Evolutionary conservation across 2,888 invertebrate genomes (phyloP).

Genomic region (Creontiades dilutus): DNA sequence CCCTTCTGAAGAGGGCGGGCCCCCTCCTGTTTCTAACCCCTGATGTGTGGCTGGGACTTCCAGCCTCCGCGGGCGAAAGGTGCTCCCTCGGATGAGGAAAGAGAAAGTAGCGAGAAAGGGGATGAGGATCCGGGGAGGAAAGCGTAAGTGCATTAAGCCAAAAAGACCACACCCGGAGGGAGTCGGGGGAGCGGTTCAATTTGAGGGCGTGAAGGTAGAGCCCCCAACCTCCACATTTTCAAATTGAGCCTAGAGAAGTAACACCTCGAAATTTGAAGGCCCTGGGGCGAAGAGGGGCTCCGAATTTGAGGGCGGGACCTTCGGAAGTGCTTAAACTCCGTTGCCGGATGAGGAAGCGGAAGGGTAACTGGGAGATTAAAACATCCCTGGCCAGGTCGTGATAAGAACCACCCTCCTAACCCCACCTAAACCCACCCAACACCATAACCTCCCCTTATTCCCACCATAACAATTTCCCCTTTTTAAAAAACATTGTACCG

Average conservation of each 20-base stretch:
- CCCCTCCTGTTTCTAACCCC: constrained; percentile 60
- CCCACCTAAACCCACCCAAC: not conserved
- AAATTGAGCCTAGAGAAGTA: not conserved
- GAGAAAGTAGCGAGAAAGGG: not conserved
- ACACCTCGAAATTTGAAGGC: too few relatives aligned
- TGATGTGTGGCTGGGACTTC: constrained; percentile 61
- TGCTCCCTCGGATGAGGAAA: not conserved
- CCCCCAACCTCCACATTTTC: too few relatives aligned
- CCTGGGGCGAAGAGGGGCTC: too few relatives aligned
- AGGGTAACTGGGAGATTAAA: constrained; percentile 62
- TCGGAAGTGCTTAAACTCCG: constrained; percentile 33
- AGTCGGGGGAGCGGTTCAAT: not conserved
- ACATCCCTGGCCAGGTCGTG: constrained; percentile 69
- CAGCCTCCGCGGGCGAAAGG: not conserved
- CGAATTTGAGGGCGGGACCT: constrained; percentile 23
- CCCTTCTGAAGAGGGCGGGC: not conserved
- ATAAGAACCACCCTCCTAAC: constrained; percentile 58
- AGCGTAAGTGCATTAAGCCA: constrained; percentile 57
- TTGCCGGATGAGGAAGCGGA: constrained; percentile 19
- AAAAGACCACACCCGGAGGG: constrained; percentile 29
- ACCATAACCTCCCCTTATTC: not conserved
- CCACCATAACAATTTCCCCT: constrained; percentile 10
- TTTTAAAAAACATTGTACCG: constrained; percentile 23
- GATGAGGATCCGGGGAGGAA: not conserved
- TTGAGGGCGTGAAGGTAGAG: not conserved